Base-by-base conservation (phyloP, 2,797 vertebrate species). In the Borostomias antarcticus region DNA sequence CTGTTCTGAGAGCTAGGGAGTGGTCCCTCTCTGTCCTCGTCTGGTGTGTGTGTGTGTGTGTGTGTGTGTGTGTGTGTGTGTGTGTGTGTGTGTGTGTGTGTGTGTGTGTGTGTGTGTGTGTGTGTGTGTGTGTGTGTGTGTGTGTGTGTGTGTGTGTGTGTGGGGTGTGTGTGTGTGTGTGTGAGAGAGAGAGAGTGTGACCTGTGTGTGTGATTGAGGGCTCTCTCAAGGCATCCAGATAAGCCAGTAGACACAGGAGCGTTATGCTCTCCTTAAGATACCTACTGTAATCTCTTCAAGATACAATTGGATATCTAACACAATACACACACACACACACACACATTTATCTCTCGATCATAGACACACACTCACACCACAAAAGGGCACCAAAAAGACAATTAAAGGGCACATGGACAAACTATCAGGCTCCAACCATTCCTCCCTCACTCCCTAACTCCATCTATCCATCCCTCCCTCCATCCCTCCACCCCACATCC, bases 41-140 rank as follows among this genome's bases (percentile, higher is more conserved):
- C 29, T 68, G 77, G 76, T 79, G 86, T 82, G 74, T 69, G 28
- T 25, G 37, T 54, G 70, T 66, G 25, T 45, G 66, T 15, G 63
- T 26, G 57, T 70, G 28, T 62, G 33, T 21, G 28, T 62, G 71
- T 57, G 64, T 9, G 19, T 17, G 28, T 51, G 47, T 66, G n/a
- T 23, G 25, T 7, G 47, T 43, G 50, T 29, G 21, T 40, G 32
- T 43, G 40, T 15, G 6, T 43, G 40, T 17, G 15, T n/a, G 15
- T 43, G n/a, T 5, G 13, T 52, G 48, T 51, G 43, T 62, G 48
- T 50, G 48, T 25, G 17, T 25, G 48, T 57, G 7, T 32, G 53
- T n/a, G 37, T 70, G 28, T 62, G 33, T 21, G 28, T 62, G 71
- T 57, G 64, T 9, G 19, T 17, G 28, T 51, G 47, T 66, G n/a